Conservation (phyloP, 2,888 invertebrate species). For the Mellilla xanthometata region DNA sequence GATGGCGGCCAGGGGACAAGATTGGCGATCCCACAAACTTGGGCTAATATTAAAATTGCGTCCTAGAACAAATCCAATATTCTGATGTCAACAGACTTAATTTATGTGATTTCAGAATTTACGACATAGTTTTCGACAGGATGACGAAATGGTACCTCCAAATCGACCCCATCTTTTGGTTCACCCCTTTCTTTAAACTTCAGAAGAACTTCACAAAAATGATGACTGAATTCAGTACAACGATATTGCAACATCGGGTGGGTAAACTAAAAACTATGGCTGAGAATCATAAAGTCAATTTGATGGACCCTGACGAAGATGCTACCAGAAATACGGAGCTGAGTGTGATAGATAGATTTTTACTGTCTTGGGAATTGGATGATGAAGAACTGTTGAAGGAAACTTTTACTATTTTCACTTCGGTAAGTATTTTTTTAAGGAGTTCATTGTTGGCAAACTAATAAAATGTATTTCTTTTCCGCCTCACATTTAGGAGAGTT, state of each 20-base stretch:
- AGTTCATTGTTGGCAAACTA: no score
- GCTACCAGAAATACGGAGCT: constrained; percentile 44
- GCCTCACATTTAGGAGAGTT: no score
- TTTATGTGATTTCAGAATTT: constrained; percentile 50
- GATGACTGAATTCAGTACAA: constrained; percentile 35
- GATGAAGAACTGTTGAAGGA: constrained; percentile 47
- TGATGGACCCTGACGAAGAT: constrained; percentile 49
- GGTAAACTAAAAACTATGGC: constrained; percentile 38
- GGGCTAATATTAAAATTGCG: no score
- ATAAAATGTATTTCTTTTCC: no score
- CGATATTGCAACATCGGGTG: constrained; percentile 42
- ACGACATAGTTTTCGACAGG: constrained; percentile 54
- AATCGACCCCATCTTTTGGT: constrained; percentile 57
- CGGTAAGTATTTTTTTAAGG: no score
- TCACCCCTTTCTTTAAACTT: constrained; percentile 34
- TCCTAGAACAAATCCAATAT: no score
- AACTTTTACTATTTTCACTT: constrained; percentile 67
- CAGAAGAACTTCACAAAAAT: constrained; percentile 37
- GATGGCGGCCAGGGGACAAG: no score
- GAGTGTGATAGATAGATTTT: constrained; percentile 65
- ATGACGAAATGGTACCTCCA: constrained; percentile 72
- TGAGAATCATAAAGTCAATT: constrained; percentile 31
- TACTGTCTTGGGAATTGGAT: constrained; percentile 53
- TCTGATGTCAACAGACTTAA: no score
- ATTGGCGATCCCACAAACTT: no score